Base-by-base conservation (phyloP, 2,888 invertebrate genomes). In the Apotomis betuletana region DNA sequence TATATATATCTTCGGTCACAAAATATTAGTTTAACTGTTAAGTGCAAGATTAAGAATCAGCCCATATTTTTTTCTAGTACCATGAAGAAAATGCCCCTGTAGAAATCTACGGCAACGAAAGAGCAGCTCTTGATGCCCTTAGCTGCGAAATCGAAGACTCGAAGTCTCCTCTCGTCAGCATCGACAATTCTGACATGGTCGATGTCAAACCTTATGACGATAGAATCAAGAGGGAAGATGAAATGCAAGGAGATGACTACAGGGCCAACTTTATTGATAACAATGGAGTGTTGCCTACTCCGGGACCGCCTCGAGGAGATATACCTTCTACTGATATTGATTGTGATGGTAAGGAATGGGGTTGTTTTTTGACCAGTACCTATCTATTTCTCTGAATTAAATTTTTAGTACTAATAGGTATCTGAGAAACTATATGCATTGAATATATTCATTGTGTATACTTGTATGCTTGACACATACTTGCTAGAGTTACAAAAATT, bases 21-120 rank as follows among this genome's bases (percentile, higher is more conserved):
- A 6, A 6, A 41, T 41, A 41, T 5, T 41, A 41, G 5, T 6
- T 41, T 41, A 41, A 6, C 5, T 5, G 41, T 15, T 15, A 15
- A 41, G 5, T 41, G 41, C 41, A 41, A 41, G 12, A 61, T 49
- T 4, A 8, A 4, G 5, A 49, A 15, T 44, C 9, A 60, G 1
- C 44, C 12, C 6, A 0, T 41, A 41, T 13, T 49, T 3, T 41
- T 41, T 12, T 12, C 9, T 36, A 96, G 95, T 94, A 94, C 76
- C 94, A 94, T 71, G 95, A 95, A 85, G 93, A 94, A 82, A 94
- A 94, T 74, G 94, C 95, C 60, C 91, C 91, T 8, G 87, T 95
- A 54, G 93, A 94, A 83, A 87, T 95, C 13, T 94, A 94, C 72
- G 89, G 88, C 27, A 93, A 88, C 62, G 87, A 94, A 75, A 87